Base-by-base conservation (phyloP, 2,797 vertebrate genomes). In the Eospalax fontanierii region DNA sequence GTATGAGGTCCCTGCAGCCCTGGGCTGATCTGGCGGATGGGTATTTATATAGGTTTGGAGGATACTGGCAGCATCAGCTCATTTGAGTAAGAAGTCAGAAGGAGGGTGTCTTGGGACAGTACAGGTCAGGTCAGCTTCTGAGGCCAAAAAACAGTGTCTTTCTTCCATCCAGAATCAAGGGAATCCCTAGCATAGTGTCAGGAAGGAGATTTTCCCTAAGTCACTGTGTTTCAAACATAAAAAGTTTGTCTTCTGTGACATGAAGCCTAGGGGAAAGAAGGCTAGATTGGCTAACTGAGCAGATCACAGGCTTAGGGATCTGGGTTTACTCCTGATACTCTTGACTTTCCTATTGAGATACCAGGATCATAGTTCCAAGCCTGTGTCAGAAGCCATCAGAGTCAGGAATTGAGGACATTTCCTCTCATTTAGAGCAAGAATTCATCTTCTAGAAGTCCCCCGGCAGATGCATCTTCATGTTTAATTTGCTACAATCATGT, bases 151-250 rank as follows among this genome's bases (percentile, higher is more conserved):
- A 40, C 63, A 76, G 4, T 4, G 70, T 61, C 38, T 70, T 68
- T 84, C 89, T 94, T 18, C 76, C 40, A 61, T 33, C 65, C 54
- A 78, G 43, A 93, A 78, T 54, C 33, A n/a, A 43, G 50, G 30
- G 54, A 89, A 19, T 21, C 33, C 54, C 24, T 28, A 70, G n/a
- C 33, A 12, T 35, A 68, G 22, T 70, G 35, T 65, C 19, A 68
- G 35, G 54, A 40, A 54, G 30, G 26, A 54, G 76, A 46, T 76
- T 90, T 75, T 66, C 22, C 28, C 80, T 35, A 28, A 33, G 4
- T 70, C 38, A 24, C 43, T 43, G 3, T 12, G 6, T 26, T 43
- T 71, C 87, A 57, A 84, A 46, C 14, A 18, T 70, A 19, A 68
- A 26, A 65, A 40, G 28, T 46, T 30, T 88, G 43, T 30, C 75